Conservation (phyloP, 2,113 vertebrate genomes). For the Gavialis gangeticus region DNA sequence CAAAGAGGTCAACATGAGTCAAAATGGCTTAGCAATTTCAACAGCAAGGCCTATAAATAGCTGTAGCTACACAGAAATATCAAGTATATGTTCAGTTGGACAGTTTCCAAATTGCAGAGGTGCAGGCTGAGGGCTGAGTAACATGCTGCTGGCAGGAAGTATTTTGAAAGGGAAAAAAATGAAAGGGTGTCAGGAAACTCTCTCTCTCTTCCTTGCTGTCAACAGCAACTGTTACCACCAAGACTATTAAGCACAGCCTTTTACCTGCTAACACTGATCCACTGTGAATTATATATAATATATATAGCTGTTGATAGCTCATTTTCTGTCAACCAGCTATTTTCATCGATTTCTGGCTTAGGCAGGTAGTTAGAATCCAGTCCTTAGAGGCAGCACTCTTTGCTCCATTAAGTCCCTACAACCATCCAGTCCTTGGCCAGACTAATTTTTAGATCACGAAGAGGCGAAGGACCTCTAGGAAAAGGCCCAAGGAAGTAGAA, state of each 20-base stretch:
- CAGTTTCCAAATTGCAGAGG: neutral
- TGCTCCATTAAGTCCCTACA: neutral
- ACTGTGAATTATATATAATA: no score
- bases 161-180: neutral
- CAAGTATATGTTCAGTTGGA: neutral
- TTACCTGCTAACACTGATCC: neutral
- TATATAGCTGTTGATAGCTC: neutral
- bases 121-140: neutral
- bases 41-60: neutral
- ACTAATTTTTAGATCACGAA: neutral
- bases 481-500: slow-evolving; percentile 45
- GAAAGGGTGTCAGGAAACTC: neutral
- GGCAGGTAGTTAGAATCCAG: neutral
- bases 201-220: neutral
- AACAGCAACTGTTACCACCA: neutral
- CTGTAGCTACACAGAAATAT: neutral
- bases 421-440: neutral
- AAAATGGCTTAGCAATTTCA: neutral
- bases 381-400: neutral
- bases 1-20: neutral
- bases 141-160: neutral
- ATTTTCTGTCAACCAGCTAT: neutral
- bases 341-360: neutral
- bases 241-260: neutral
- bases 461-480: neutral